Evolutionary conservation across 2,113 vertebrate species (phyloP).

Genomic region (Gambusia affinis): DNA sequence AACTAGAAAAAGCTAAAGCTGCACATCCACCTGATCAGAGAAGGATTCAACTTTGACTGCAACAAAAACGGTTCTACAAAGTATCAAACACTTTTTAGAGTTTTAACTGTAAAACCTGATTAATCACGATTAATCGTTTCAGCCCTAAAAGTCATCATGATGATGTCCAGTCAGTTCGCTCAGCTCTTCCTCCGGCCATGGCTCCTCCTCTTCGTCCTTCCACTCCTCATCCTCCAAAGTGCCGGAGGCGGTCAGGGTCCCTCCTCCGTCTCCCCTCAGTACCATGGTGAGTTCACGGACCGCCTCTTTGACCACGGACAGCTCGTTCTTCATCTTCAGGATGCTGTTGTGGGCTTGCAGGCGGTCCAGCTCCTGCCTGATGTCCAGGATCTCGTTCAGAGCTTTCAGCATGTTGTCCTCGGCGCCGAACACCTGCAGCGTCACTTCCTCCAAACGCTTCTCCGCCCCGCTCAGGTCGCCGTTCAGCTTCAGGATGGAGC

Average conservation of each 20-base stretch:
- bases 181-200: slow-evolving; percentile 27
- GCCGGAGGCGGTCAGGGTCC: slow-evolving; percentile 29
- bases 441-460: slow-evolving; percentile 84
- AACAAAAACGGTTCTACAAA: no score
- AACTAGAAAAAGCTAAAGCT: no score
- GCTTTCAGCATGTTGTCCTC: slow-evolving; percentile 88
- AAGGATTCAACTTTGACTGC: no score
- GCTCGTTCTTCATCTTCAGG: slow-evolving; percentile 79
- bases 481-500: slow-evolving; percentile 85
- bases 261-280: slow-evolving; percentile 52
- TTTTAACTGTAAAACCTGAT: no score
- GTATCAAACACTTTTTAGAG: no score
- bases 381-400: slow-evolving; percentile 76
- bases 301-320: slow-evolving; percentile 74
- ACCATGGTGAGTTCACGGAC: slow-evolving; percentile 64
- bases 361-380: slow-evolving; percentile 83
- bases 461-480: slow-evolving; percentile 82
- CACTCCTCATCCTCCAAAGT: slow-evolving; percentile 50
- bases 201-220: slow-evolving; percentile 34
- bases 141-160: no score
- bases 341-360: slow-evolving; percentile 80
- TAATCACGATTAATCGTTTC: no score
- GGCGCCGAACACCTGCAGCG: slow-evolving; percentile 81
- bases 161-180: slow-evolving; percentile 7
- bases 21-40: no score